These are phyloP conservation scores for Sinonovacula constricta DNA, from an alignment of 1,140 invertebrate genomes.

Conservation along the genomic window DNA sequence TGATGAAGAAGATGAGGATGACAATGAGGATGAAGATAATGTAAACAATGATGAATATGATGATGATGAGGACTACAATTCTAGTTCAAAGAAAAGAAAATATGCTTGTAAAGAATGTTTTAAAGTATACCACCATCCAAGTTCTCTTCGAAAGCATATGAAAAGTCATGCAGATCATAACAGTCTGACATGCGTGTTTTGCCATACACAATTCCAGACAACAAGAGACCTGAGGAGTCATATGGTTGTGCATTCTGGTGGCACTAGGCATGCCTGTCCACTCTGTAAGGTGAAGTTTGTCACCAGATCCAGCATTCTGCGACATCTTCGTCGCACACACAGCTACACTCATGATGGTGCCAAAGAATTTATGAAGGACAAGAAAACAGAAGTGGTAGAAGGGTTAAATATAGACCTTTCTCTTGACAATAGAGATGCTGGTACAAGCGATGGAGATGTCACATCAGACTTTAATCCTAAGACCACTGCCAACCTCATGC, in stretches of 20 bases:
- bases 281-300: constrained; percentile 29
- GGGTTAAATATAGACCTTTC: not conserved
- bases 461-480: not conserved
- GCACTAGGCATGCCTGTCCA: constrained; percentile 20
- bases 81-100: not conserved
- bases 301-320: constrained; percentile 27
- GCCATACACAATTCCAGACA: constrained; percentile 10
- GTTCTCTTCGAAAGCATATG: constrained; percentile 46
- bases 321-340: constrained; percentile 39
- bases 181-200: constrained; percentile 27
- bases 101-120: constrained; percentile 32
- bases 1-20: constrained; percentile 1
- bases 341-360: constrained; percentile 23
- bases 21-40: not conserved
- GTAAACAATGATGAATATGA: not conserved
- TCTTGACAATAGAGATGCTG: not conserved
- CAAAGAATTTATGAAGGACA: constrained; percentile 29
- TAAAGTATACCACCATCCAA: constrained; percentile 40
- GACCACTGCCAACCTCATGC: not conserved
- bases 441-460: not conserved
- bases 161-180: constrained; percentile 31
- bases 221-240: constrained; percentile 32
- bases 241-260: constrained; percentile 15
- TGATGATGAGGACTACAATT: not conserved
- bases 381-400: not conserved